A percentile compares a stretch with the other conserved stretches of the same genome.
phyloP scores from a whole-genome alignment of 2,797 vertebrate genomes.

The Melanotaenia maccullochi region DNA sequence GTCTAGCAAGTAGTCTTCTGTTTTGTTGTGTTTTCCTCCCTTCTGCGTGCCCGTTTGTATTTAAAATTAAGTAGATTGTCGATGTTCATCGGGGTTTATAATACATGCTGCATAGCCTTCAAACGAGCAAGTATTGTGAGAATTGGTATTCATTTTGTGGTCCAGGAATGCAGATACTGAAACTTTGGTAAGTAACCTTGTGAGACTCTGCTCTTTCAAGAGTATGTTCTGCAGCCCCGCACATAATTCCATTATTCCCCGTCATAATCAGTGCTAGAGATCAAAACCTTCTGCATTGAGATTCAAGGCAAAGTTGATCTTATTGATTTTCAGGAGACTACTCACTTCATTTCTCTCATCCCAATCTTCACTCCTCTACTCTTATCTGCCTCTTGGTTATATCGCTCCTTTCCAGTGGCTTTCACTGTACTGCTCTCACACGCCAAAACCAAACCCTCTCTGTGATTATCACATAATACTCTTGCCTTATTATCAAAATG shows the following conservation, averaged over 20 bases:
- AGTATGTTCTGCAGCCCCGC: slow-evolving; percentile 41
- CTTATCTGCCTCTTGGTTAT: slow-evolving; percentile 71
- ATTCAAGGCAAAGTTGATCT: slow-evolving; percentile 77
- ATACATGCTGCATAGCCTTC: background rate
- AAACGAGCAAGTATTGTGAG: background rate
- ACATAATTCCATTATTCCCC: slow-evolving; percentile 66
- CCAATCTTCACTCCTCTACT: slow-evolving; percentile 73
- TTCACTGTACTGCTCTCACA: slow-evolving; percentile 64
- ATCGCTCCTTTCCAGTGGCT: slow-evolving; percentile 71
- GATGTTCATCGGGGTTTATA: background rate
- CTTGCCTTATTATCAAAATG: slow-evolving; percentile 78
- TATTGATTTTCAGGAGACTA: slow-evolving; percentile 79
- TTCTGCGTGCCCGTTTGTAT: slow-evolving; percentile 13
- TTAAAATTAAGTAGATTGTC: slow-evolving; percentile 23
- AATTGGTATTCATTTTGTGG: slow-evolving; percentile 27
- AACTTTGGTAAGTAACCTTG: slow-evolving; percentile 47
- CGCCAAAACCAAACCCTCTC: slow-evolving; percentile 72
- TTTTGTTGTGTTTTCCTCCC: background rate
- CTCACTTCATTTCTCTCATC: slow-evolving; percentile 75
- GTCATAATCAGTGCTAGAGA: slow-evolving; percentile 70
- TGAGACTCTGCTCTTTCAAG: slow-evolving; percentile 38
- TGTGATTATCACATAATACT: slow-evolving; percentile 79
- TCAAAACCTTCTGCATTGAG: slow-evolving; percentile 72
- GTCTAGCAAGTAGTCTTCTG: background rate
- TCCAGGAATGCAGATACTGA: slow-evolving; percentile 24